Evolutionary conservation across 2,113 vertebrate genomes (phyloP).

Genomic region (Strix uralensis): DNA sequence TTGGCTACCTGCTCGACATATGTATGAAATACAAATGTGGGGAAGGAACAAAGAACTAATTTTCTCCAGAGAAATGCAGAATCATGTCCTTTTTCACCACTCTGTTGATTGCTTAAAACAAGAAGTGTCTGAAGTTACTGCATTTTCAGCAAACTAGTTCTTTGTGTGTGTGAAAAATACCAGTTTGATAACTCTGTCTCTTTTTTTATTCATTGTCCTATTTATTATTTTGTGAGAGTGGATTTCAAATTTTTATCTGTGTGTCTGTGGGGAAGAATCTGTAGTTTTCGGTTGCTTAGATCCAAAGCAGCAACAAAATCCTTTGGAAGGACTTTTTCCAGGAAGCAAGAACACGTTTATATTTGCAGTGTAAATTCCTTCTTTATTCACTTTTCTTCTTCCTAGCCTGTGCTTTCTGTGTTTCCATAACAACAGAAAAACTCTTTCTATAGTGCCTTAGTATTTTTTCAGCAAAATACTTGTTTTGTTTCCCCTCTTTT

Average conservation of each 20-base stretch:
- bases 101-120: conserved; percentile 7
- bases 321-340: conserved; percentile 39
- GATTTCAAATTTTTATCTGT: not conserved
- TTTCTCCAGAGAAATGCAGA: conserved; percentile 6
- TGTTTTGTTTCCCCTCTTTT: not conserved
- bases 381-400: conserved; percentile 38
- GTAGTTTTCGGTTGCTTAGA: conserved; percentile 38
- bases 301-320: conserved; percentile 33
- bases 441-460: conserved; percentile 14
- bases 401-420: conserved; percentile 31
- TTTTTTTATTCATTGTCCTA: not conserved
- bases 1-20: not conserved
- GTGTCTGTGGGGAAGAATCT: conserved; percentile 22
- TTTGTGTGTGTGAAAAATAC: conserved; percentile 32
- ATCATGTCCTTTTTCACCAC: not conserved
- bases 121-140: not conserved
- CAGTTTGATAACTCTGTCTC: not conserved
- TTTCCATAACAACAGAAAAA: conserved; percentile 67
- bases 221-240: conserved; percentile 23
- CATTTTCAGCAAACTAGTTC: not conserved
- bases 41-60: not conserved
- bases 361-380: conserved; percentile 14
- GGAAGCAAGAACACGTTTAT: conserved; percentile 35
- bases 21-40: not conserved
- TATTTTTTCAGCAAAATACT: not conserved